These are phyloP conservation scores for Coptotermes formosanus DNA, from an alignment of 1,140 invertebrate species.

Conservation along the genomic window DNA sequence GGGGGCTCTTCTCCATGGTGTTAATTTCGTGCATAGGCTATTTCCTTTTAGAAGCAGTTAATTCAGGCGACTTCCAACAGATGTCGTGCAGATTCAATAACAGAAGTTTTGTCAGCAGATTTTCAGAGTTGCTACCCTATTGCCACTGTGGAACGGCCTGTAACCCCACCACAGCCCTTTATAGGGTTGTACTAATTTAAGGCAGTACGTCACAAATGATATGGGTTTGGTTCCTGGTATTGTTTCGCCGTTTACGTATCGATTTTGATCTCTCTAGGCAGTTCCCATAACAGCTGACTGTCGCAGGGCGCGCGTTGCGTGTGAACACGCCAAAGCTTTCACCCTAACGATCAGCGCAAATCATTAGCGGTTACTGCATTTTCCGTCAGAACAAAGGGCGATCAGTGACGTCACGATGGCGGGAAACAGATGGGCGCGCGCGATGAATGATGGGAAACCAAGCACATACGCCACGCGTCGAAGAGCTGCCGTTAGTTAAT, in stretches of 20 bases:
- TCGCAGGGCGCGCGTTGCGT: neutral
- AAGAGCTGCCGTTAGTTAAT: neutral
- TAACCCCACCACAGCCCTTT: no score
- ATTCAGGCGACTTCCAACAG: no score
- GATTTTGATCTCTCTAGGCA: neutral
- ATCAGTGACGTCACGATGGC: constrained; percentile 6
- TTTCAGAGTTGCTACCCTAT: no score
- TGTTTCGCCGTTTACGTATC: neutral
- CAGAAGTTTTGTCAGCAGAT: no score
- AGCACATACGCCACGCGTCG: neutral
- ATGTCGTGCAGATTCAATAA: no score
- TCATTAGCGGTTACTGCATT: constrained; percentile 1
- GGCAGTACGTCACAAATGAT: no score
- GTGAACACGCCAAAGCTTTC: constrained; percentile 17
- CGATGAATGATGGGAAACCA: constrained; percentile 18
- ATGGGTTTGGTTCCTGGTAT: no score
- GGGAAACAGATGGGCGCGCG: constrained; percentile 6
- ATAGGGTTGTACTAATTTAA: no score
- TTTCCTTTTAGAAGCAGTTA: no score
- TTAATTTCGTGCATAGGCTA: no score
- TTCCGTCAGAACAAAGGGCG: neutral
- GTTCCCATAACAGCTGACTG: neutral
- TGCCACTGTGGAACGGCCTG: no score
- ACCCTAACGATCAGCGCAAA: constrained; percentile 3
- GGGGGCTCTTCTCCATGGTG: no score